Base-by-base conservation (phyloP, 2,888 invertebrate species). In the Andrena flavipes region DNA sequence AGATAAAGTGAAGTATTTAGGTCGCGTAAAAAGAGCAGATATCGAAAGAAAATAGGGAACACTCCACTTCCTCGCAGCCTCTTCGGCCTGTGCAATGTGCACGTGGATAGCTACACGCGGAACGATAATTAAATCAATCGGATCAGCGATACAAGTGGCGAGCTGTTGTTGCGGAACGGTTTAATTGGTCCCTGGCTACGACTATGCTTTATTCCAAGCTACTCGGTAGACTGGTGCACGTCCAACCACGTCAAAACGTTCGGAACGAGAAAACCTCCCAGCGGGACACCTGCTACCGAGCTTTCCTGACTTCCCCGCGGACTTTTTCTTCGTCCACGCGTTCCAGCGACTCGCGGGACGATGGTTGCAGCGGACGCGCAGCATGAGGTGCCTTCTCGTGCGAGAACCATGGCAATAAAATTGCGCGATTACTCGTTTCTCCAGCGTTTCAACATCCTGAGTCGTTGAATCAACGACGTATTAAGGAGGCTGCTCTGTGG, bases 81-180 rank as follows among this genome's bases (percentile, higher is more conserved):
- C n/a, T 62, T 20, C 29, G 23, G n/a, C 10, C 20, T 33, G 35
- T 20, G 30, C 59, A 23, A 35, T 23, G n/a, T 42, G 80, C 81
- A 79, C 76, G 72, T 77, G 70, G 78, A 68, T 74, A 65, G 70
- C 56, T 76, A 54, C 49, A 16, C 48, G 81, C 88, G 85, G 88
- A 87, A 84, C 85, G 88, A 88, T 90, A 91, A 91, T 91, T 89
- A 89, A 91, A 91, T 91, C 89, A 89, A 89, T 89, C 88, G 82
- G 83, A 87, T 68, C 63, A 63, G 48, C 56, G 73, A 80, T 74
- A 84, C 78, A 86, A 81, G 42, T 42, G 42, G 42, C 42, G 87
- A 60, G 74, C 64, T 77, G 71, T 77, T 69, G 70, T 60, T 48
- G 42, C 13, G 76, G 70, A 70, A 78, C 64, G 74, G 82, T 89